Evolutionary conservation across 64 coral and sea anemone genomes (phyloP).

Genomic region (Montipora capricornis): DNA sequence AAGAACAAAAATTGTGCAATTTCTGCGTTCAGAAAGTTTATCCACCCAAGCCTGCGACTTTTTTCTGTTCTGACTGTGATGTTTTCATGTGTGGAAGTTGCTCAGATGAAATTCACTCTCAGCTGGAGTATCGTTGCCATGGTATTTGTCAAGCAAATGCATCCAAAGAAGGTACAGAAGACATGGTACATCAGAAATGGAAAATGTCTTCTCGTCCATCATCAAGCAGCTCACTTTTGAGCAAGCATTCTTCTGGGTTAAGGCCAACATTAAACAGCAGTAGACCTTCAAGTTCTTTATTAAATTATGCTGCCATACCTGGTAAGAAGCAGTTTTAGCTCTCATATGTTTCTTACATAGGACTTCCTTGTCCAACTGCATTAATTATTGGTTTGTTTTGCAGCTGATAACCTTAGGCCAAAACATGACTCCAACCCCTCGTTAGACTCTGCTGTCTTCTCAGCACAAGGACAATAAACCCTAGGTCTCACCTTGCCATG

Average conservation of each 20-base stretch:
- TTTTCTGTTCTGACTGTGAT: slow-evolving; percentile 90
- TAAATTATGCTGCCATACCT: slow-evolving; percentile 83
- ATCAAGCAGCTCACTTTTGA: slow-evolving; percentile 45
- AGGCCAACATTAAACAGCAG: slow-evolving; percentile 5
- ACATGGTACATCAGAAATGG: neutral
- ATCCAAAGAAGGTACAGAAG: neutral
- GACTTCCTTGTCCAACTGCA: too few species aligned
- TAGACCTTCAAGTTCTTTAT: slow-evolving; percentile 63
- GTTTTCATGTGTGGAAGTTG: slow-evolving; percentile 90
- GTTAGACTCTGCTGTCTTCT: too few species aligned
- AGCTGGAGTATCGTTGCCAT: slow-evolving; percentile 94
- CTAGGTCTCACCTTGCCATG: too few species aligned
- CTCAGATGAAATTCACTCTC: slow-evolving; percentile 94
- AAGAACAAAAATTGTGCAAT: slow-evolving; percentile 91
- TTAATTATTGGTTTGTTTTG: too few species aligned
- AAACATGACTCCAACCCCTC: too few species aligned
- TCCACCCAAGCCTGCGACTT: slow-evolving; percentile 85
- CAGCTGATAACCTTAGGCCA: too few species aligned
- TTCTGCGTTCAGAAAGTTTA: slow-evolving; percentile 95
- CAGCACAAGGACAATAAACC: too few species aligned
- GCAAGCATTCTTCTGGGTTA: slow-evolving; percentile 8
- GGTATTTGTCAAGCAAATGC: slow-evolving; percentile 76
- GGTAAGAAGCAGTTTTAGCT: slow-evolving; percentile 44
- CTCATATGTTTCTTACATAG: neutral
- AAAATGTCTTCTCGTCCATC: slow-evolving; percentile 27